phyloP scores from a whole-genome alignment of 2,797 vertebrate genomes.

The Sardinella longiceps region DNA sequence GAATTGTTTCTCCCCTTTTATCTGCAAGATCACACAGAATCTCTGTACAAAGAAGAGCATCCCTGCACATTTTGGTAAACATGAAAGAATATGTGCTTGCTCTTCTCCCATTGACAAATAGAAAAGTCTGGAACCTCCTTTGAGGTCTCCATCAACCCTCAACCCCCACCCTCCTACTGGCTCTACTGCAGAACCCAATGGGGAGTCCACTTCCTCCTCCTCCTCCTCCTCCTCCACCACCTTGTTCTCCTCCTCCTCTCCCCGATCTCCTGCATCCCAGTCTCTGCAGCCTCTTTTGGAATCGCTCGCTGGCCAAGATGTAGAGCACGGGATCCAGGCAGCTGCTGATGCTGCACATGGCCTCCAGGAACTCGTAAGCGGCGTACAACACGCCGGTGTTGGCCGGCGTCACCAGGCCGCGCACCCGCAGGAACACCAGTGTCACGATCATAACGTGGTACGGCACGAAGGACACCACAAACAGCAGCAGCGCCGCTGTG shows the following conservation, averaged over 20 bases:
- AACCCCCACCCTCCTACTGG: constrained; percentile 57
- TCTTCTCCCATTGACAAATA: neutral
- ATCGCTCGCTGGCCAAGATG: constrained; percentile 75
- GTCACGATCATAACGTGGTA: constrained; percentile 77
- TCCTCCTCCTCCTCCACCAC: neutral
- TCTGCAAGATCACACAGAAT: neutral
- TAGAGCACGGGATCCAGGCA: constrained; percentile 83
- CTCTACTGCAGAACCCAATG: constrained; percentile 56
- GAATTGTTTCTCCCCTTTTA: neutral
- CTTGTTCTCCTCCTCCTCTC: neutral
- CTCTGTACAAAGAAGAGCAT: neutral
- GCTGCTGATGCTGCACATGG: constrained; percentile 76
- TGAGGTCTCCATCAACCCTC: constrained; percentile 36
- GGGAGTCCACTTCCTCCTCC: neutral
- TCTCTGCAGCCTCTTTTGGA: constrained; percentile 64
- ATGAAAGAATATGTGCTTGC: neutral
- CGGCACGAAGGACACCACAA: constrained; percentile 75
- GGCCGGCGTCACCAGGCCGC: constrained; percentile 56
- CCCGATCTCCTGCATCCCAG: constrained; percentile 37
- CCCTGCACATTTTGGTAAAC: neutral
- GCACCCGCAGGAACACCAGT: constrained; percentile 68
- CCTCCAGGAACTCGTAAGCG: constrained; percentile 75
- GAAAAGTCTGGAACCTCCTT: neutral
- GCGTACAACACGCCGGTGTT: constrained; percentile 62
- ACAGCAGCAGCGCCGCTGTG: constrained; percentile 73